Conservation (phyloP, 2,113 vertebrate species). For the Mus pahari region DNA sequence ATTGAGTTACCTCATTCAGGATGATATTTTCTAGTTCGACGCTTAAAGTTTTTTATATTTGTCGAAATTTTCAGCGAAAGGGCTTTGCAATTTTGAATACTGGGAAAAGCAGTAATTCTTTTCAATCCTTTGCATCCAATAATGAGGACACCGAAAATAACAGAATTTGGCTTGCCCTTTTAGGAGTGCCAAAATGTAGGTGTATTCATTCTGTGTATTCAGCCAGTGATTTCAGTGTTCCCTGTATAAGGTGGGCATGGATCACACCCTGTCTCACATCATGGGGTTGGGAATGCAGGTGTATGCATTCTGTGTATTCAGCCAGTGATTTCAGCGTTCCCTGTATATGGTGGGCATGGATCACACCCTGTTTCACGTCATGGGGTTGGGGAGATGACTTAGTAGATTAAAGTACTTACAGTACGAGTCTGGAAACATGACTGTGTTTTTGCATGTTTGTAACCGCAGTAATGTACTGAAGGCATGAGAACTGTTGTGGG, state of each 20-base stretch:
- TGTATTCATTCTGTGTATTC: background rate
- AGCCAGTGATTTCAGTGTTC: background rate
- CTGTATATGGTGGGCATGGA: background rate
- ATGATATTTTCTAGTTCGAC: too few relatives aligned
- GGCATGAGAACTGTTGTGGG: background rate
- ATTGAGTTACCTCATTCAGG: too few relatives aligned
- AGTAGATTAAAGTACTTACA: background rate
- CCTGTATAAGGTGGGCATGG: background rate
- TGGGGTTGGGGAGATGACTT: background rate
- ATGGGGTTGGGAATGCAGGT: background rate
- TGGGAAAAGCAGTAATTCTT: background rate
- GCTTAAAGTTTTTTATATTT: background rate
- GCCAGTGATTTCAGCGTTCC: background rate
- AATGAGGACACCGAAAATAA: background rate
- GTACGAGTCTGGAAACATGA: background rate
- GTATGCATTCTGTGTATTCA: background rate
- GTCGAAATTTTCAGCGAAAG: background rate
- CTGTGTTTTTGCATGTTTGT: too few relatives aligned
- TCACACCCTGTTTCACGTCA: slow-evolving; percentile 9
- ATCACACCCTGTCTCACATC: slow-evolving; percentile 4
- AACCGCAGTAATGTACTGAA: background rate
- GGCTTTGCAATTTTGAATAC: background rate
- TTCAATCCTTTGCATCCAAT: background rate
- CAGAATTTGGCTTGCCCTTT: background rate
- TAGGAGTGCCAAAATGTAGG: background rate